Evolutionary conservation across 2,888 invertebrate species (phyloP).

Genomic region (Mimas tiliae): DNA sequence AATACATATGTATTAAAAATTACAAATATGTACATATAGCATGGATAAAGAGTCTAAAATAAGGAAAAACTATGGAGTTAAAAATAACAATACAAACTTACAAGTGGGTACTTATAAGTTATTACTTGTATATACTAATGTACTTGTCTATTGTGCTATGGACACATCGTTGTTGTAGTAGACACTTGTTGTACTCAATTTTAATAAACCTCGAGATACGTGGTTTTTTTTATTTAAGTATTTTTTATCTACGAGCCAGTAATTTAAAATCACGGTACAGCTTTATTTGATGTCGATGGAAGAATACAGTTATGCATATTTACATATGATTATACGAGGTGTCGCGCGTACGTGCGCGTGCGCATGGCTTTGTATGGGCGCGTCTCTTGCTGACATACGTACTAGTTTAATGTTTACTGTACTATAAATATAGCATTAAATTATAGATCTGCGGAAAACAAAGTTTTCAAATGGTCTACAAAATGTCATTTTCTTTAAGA

Average conservation of each 20-base stretch:
- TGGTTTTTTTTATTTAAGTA: neutral
- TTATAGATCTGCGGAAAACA: neutral
- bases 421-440: neutral
- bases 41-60: too few species aligned
- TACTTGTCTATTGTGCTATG: too few species aligned
- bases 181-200: neutral
- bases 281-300: constrained; percentile 16
- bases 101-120: too few species aligned
- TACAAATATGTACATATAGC: too few species aligned
- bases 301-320: constrained; percentile 21
- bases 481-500: too few species aligned
- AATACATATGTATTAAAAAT: too few species aligned
- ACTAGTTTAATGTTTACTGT: neutral
- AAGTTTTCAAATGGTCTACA: too few species aligned
- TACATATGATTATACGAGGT: constrained; percentile 11
- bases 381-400: neutral
- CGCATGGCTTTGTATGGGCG: neutral
- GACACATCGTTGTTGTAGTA: too few species aligned
- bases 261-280: neutral
- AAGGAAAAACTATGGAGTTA: too few species aligned
- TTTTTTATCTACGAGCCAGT: neutral
- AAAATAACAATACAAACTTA: too few species aligned
- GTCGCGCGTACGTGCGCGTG: constrained; percentile 10
- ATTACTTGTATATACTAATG: too few species aligned
- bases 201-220: neutral